phyloP scores from a whole-genome alignment of 2,113 vertebrate species.

The Microcebus griseorufus region DNA sequence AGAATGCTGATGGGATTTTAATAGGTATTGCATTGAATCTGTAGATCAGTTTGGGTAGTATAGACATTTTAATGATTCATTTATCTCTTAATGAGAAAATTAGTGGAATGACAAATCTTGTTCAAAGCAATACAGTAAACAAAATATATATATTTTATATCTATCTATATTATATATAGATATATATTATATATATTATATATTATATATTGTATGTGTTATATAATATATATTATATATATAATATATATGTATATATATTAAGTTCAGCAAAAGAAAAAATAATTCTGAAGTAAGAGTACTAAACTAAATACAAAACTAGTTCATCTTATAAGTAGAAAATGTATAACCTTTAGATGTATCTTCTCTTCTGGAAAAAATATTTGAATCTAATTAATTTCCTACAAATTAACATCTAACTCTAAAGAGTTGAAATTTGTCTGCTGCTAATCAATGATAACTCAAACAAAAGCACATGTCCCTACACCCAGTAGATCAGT shows the following conservation, averaged over 20 bases:
- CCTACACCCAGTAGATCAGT: background rate
- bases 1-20: no score
- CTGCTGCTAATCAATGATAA: background rate
- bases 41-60: no score
- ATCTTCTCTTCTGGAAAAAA: background rate
- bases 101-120: background rate
- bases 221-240: no score
- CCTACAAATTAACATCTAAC: slow-evolving; percentile 2
- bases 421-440: background rate
- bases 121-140: background rate
- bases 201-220: no score
- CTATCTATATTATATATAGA: no score
- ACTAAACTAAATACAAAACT: background rate
- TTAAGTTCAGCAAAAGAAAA: background rate
- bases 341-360: background rate
- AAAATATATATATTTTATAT: background rate
- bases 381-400: slow-evolving; percentile 44
- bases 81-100: background rate
- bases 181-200: no score
- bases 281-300: background rate
- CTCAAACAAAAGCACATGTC: background rate
- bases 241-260: no score
- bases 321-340: background rate
- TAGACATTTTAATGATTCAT: background rate
- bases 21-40: no score